phyloP scores from a whole-genome alignment of 2,113 vertebrate genomes.

The Sinosuthora webbiana region DNA sequence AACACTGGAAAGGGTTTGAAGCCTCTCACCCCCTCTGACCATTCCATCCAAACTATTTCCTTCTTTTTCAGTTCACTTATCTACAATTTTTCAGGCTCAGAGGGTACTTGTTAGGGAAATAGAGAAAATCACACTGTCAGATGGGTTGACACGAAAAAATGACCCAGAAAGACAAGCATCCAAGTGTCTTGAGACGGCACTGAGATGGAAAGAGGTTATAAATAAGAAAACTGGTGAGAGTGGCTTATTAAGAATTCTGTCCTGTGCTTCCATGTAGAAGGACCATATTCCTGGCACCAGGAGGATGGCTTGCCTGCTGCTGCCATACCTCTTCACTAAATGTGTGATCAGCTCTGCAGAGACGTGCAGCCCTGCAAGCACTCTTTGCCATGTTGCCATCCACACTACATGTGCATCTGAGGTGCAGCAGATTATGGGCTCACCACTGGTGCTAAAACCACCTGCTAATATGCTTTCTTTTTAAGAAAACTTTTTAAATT shows the following conservation, averaged over 20 bases:
- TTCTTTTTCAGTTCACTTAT: background rate
- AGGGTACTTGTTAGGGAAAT: background rate
- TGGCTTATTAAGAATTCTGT: background rate
- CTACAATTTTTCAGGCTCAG: background rate
- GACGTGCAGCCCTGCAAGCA: background rate
- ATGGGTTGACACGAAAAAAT: background rate
- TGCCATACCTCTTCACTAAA: background rate
- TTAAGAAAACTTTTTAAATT: background rate
- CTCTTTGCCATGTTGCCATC: background rate
- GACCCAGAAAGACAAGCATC: background rate
- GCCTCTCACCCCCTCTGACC: background rate
- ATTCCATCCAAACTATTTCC: background rate
- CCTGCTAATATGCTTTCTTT: background rate
- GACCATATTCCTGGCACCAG: background rate
- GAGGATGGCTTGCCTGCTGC: background rate
- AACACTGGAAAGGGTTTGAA: background rate
- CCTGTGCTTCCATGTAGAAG: background rate
- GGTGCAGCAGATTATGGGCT: background rate
- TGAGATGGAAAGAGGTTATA: conserved; percentile 26
- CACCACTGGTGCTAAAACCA: background rate
- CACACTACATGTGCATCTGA: background rate
- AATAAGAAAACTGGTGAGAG: background rate
- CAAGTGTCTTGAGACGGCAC: background rate
- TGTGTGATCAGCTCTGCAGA: background rate
- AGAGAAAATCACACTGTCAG: conserved; percentile 35